These are phyloP conservation scores for Drosophila funebris DNA, from an alignment of 1,140 invertebrate genomes.

Conservation along the genomic window DNA sequence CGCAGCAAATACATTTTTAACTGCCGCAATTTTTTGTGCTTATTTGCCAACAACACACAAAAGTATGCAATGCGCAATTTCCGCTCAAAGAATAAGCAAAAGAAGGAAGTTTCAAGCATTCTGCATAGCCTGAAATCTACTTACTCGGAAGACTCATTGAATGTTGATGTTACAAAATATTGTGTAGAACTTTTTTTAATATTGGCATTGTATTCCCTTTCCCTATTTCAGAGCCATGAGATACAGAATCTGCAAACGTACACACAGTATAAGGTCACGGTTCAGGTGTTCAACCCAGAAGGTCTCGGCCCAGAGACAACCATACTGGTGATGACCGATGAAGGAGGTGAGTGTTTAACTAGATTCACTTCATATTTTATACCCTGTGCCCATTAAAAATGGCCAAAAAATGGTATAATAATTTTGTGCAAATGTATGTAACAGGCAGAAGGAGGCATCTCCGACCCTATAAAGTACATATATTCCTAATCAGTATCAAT, in stretches of 20 bases:
- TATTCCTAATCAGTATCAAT: no score
- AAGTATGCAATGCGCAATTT: slow-evolving; percentile 76
- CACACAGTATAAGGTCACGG: slow-evolving; percentile 90
- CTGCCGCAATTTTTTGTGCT: slow-evolving; percentile 62
- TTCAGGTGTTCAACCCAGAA: slow-evolving; percentile 91
- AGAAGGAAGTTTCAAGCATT: neutral
- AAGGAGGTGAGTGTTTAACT: slow-evolving; percentile 89
- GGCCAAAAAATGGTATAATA: no score
- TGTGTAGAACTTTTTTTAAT: slow-evolving; percentile 16
- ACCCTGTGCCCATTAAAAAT: no score
- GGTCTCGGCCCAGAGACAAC: slow-evolving; percentile 89
- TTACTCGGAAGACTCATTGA: neutral
- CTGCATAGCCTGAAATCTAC: slow-evolving; percentile 1
- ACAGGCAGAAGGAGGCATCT: no score
- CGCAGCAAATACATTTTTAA: slow-evolving; percentile 69
- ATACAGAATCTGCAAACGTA: slow-evolving; percentile 89
- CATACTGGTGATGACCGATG: slow-evolving; percentile 91
- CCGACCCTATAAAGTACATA: no score
- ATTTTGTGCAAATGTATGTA: no score
- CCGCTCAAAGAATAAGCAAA: slow-evolving; percentile 43
- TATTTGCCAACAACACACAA: slow-evolving; percentile 71
- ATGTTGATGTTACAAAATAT: slow-evolving; percentile 14
- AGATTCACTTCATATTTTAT: neutral
- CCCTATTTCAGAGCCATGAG: slow-evolving; percentile 87
- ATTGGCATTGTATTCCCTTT: slow-evolving; percentile 71